Evolutionary conservation across 92 coral and sea anemone genomes (phyloP).

Genomic region (Actinostola sp.): DNA sequence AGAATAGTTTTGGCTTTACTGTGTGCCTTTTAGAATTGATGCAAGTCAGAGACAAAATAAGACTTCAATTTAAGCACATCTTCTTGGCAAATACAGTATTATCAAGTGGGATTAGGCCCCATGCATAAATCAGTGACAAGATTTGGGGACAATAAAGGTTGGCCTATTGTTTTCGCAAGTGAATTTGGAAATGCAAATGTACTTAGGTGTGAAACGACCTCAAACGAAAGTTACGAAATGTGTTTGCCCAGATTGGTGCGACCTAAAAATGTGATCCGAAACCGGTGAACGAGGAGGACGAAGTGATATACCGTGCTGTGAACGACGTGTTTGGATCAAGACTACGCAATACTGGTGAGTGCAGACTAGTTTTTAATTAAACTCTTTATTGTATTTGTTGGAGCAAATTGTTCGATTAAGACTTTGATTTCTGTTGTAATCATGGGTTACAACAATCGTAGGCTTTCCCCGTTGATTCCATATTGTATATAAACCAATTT

Average conservation of each 20-base stretch:
- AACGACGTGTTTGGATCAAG: no score
- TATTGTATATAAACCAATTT: no score
- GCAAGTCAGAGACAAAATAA: neutral
- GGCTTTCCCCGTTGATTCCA: no score
- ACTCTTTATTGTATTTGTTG: neutral
- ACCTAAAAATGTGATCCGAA: no score
- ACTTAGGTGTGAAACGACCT: conserved; percentile 8
- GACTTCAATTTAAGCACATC: neutral
- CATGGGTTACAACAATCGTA: no score
- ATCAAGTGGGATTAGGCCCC: neutral
- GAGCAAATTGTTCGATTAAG: neutral
- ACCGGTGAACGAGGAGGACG: no score
- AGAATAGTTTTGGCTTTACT: neutral
- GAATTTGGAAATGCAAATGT: conserved; percentile 25
- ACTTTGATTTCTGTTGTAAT: neutral
- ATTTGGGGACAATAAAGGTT: conserved; percentile 10
- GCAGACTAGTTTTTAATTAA: neutral
- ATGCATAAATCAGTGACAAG: conserved; percentile 9
- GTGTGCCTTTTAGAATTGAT: neutral
- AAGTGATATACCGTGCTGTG: no score
- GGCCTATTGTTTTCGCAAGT: neutral
- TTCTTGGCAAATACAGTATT: conserved; percentile 2
- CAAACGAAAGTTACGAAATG: conserved; percentile 3
- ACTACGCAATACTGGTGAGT: neutral
- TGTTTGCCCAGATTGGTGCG: no score